Percentiles rank a stretch among this genome's conserved stretches.
Conservation (phyloP, 2,888 invertebrate genomes). For the Tachystola acroxantha region DNA sequence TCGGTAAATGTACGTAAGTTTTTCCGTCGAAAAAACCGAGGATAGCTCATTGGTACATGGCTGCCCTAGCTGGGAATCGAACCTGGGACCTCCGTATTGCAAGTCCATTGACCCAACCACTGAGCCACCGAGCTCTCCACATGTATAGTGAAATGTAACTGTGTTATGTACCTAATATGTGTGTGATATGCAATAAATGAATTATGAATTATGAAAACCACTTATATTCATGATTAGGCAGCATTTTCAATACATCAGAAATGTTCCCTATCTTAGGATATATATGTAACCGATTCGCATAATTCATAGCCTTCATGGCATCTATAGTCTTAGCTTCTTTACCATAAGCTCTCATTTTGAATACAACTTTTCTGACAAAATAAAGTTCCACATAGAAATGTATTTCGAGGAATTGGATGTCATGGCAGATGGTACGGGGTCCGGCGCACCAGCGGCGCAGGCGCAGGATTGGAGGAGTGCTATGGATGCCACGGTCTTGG, state of each 20-base stretch:
- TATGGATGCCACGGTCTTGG: constrained; percentile 4
- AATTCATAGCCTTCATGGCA: constrained; percentile 11
- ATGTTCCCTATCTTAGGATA: not conserved
- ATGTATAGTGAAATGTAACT: too few species aligned
- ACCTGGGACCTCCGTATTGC: too few species aligned
- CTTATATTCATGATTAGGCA: not conserved
- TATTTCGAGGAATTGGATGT: constrained; percentile 27
- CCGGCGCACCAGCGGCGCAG: constrained; percentile 33
- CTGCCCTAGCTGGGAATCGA: too few species aligned
- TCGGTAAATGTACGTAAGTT: too few species aligned
- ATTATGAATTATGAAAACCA: too few species aligned
- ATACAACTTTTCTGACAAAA: constrained; percentile 17
- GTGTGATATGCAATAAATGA: too few species aligned
- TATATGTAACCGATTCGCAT: constrained; percentile 10
- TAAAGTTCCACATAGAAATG: constrained; percentile 31
- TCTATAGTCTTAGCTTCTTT: constrained; percentile 19
- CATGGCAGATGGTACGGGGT: constrained; percentile 21
- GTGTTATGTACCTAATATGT: too few species aligned
- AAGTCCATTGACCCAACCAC: too few species aligned
- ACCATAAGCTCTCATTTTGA: constrained; percentile 27
- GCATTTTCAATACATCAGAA: not conserved
- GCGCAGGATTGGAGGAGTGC: constrained; percentile 17
- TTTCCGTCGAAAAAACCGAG: too few species aligned
- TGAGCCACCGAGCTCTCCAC: too few species aligned
- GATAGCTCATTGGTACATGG: too few species aligned